Evolutionary conservation across 2,888 invertebrate species (phyloP).

Genomic region (Platycheirus albimanus): DNA sequence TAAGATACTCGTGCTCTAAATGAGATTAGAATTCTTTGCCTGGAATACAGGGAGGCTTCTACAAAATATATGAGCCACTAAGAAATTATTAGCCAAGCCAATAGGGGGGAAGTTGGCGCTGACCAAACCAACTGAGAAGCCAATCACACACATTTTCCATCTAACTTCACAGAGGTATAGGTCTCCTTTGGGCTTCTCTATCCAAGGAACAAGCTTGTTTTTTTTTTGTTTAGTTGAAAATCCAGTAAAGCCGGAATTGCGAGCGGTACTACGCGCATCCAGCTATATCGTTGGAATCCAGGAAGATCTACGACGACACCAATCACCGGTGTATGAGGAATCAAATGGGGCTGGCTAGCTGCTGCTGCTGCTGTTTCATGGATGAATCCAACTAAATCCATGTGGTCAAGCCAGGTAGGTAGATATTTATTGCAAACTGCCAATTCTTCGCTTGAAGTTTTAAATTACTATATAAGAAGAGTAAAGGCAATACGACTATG

Average conservation of each 20-base stretch:
- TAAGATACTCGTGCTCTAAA: slow-evolving; percentile 55
- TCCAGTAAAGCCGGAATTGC: slow-evolving; percentile 67
- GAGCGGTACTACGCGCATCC: slow-evolving; percentile 45
- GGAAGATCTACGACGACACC: slow-evolving; percentile 69
- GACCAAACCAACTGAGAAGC: slow-evolving; percentile 59
- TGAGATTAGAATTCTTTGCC: slow-evolving; percentile 64
- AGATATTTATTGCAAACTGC: slow-evolving; percentile 64
- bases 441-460: slow-evolving; percentile 37
- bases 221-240: slow-evolving; percentile 45
- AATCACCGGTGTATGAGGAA: slow-evolving; percentile 50
- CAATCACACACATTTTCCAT: slow-evolving; percentile 64
- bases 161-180: background rate
- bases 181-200: slow-evolving; percentile 13
- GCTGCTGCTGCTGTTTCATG: slow-evolving; percentile 10
- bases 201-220: slow-evolving; percentile 30
- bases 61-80: slow-evolving; percentile 62
- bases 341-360: slow-evolving; percentile 42
- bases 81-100: slow-evolving; percentile 71
- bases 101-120: slow-evolving; percentile 57
- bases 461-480: slow-evolving; percentile 11
- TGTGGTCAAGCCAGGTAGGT: slow-evolving; percentile 51
- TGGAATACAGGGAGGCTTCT: slow-evolving; percentile 46
- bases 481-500: too few relatives aligned
- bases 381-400: slow-evolving; percentile 33
- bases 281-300: slow-evolving; percentile 53